Percentiles rank a stretch among this genome's conserved stretches.
These are phyloP conservation scores for Holotrichia oblita DNA, from an alignment of 1,140 invertebrate genomes.

Conservation along the genomic window DNA sequence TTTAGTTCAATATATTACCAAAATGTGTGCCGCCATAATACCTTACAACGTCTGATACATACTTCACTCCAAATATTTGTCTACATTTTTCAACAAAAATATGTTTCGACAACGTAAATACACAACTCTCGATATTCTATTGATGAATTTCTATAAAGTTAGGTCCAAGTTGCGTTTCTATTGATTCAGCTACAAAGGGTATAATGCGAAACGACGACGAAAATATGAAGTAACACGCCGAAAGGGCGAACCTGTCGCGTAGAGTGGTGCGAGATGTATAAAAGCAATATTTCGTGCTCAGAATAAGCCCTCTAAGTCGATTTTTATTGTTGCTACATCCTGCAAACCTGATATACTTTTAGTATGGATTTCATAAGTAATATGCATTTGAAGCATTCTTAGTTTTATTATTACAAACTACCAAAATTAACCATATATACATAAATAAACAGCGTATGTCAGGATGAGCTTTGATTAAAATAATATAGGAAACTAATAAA, in stretches of 20 bases:
- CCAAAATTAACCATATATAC: background rate
- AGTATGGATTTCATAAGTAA: slow-evolving; percentile 29
- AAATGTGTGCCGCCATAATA: no score
- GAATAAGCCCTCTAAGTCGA: slow-evolving; percentile 35
- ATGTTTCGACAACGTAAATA: no score
- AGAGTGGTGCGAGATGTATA: slow-evolving; percentile 39
- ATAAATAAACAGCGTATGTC: no score
- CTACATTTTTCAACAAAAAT: no score
- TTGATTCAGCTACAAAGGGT: slow-evolving; percentile 8
- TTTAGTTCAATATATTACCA: no score
- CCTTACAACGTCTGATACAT: no score
- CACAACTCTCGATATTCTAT: background rate
- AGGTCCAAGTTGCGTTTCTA: background rate
- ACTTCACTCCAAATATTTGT: no score
- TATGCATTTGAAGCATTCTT: background rate
- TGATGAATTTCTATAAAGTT: slow-evolving; percentile 13
- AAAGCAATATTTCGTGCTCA: slow-evolving; percentile 39
- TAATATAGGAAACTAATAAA: no score
- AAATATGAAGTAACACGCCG: slow-evolving; percentile 35
- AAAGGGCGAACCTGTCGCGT: slow-evolving; percentile 19
- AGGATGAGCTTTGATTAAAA: no score
- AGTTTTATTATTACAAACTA: background rate
- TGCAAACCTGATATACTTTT: background rate
- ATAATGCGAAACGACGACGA: background rate
- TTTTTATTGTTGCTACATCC: slow-evolving; percentile 38